Base-by-base conservation (phyloP, 2,113 vertebrate genomes). In the Pithys albifrons region DNA sequence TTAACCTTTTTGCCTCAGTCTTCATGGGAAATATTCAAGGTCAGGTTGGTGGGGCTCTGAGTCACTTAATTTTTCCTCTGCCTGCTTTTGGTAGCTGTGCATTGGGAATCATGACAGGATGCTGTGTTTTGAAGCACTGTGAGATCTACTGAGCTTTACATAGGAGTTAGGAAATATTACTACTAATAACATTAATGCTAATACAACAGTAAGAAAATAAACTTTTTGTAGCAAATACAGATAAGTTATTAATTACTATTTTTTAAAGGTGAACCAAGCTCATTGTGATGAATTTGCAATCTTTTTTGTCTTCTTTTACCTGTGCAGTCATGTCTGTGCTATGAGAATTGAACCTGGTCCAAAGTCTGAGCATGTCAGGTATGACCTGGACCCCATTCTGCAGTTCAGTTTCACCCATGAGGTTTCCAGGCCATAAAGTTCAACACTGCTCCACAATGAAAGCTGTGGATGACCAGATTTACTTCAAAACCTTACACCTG, bases 191-290 rank as follows among this genome's bases (percentile, higher is more conserved):
- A 70, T 39, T 35, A 57, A n/a, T 33, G 10, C 0, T 83, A 73
- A 35, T 37, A 25, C 24, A 81, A 35, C 9, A 2, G 18, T 39
- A 59, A 69, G 9, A 43, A 61, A 72, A 64, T 19, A 15, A 15
- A 28, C 4, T 8, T 4, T 45, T 33, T 3, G 3, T 39, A 5
- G 1, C 3, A 79, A 73, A 25, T 61, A 39, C 4, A 51, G 2
- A 22, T 58, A 57, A 65, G 2, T 0, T 41, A 27, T 39, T 1
- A 14, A 43, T 43, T 43, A 43, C 13, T 43, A 15, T 43, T 24
- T 58, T 71, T 45, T 10, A 2, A 6, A 55, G 80, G 7, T 22
- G 6, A 33, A 46, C 3, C 6, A 37, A 57, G 11, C 4, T 46
- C 0, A 31, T 39, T 70, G 9, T 52, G 22, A 55, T 35, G 52